Conservation (phyloP, 2,113 vertebrate genomes). For the Bujurquina vittata region DNA sequence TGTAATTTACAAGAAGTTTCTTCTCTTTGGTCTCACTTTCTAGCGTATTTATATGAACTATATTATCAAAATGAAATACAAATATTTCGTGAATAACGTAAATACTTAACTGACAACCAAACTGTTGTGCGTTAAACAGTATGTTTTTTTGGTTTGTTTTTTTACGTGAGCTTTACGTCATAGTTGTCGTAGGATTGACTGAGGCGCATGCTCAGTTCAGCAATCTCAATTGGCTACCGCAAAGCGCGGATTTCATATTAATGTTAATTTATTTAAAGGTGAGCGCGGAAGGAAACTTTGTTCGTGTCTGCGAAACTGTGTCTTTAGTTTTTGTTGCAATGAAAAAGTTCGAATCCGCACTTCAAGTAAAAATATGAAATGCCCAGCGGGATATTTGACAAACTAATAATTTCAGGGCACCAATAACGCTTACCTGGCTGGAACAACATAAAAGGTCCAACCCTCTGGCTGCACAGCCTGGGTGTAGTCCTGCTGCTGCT, state of each 20-base stretch:
- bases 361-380: not conserved
- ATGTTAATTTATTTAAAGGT: not conserved
- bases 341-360: not conserved
- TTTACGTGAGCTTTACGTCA: not conserved
- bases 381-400: not conserved
- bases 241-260: not conserved
- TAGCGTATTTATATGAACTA: not conserved
- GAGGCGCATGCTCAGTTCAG: not conserved
- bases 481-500: not conserved
- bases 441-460: not conserved
- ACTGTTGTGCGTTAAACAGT: not conserved
- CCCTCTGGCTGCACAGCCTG: not conserved
- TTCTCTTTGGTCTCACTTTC: not conserved
- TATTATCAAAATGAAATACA: not conserved
- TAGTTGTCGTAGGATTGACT: not conserved
- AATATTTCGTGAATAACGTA: not conserved
- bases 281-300: fast-evolving
- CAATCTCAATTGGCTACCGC: not conserved
- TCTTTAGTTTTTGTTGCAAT: not conserved
- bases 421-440: not conserved
- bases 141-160: not conserved
- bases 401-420: not conserved
- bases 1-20: not conserved
- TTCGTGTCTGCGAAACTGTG: too few species aligned
- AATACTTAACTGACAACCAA: not conserved